Percentiles rank a stretch among this genome's conserved stretches.
phyloP scores from a whole-genome alignment of 2,797 vertebrate species.

The Spondyliosoma cantharus region DNA sequence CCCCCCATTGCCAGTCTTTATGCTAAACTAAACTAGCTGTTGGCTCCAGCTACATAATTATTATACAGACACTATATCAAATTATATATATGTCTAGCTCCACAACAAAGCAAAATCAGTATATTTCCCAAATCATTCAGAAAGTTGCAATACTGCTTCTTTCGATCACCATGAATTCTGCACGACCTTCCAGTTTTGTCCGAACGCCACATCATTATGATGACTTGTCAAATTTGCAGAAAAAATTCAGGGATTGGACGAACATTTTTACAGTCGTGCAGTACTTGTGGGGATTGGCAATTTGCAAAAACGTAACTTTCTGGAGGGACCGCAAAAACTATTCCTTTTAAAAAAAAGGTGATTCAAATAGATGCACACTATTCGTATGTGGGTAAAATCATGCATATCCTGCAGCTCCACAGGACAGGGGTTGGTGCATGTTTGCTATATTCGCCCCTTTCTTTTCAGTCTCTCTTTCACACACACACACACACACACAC shows the following conservation, averaged over 20 bases:
- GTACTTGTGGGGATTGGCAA: too few species aligned
- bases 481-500: neutral
- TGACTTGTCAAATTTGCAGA: too few species aligned
- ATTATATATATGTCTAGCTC: neutral
- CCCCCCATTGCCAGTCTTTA: neutral
- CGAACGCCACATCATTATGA: too few species aligned
- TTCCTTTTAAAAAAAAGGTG: neutral
- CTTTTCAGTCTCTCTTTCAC: neutral
- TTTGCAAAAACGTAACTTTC: too few species aligned
- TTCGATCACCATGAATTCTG: too few species aligned
- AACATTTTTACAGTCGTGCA: too few species aligned
- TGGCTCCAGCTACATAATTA: slow-evolving; percentile 1
- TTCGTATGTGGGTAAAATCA: slow-evolving; percentile 43
- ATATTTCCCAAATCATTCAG: neutral
- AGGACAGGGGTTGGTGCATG: slow-evolving; percentile 3
- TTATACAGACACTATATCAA: neutral
- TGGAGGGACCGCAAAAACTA: neutral
- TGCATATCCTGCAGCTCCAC: slow-evolving; percentile 26
- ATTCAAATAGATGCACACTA: neutral
- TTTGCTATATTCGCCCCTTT: neutral
- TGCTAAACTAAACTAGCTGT: slow-evolving; percentile 3
- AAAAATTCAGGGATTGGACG: too few species aligned
- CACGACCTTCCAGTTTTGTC: too few species aligned
- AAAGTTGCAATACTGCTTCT: too few species aligned
- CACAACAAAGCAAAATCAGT: neutral